A percentile compares a stretch with the other conserved stretches of the same genome.
These are phyloP conservation scores for Clunio marinus DNA, from an alignment of 2,888 invertebrate species.

Conservation along the genomic window DNA sequence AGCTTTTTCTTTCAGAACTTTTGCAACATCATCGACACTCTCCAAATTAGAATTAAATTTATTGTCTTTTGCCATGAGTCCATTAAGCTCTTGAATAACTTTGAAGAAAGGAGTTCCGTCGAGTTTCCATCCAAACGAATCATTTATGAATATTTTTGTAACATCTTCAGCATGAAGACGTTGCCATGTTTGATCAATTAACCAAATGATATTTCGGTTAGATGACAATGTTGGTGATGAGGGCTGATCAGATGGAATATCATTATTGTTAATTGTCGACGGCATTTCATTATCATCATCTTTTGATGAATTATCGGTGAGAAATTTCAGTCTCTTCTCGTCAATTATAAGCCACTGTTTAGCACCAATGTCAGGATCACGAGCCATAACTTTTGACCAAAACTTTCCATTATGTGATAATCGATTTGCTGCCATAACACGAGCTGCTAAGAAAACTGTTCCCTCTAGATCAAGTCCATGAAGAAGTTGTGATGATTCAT, in stretches of 20 bases:
- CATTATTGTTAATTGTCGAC: not conserved
- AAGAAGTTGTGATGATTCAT: constrained; percentile 64
- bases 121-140: constrained; percentile 42
- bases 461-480: constrained; percentile 59
- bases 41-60: constrained; percentile 43
- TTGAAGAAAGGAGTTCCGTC: constrained; percentile 29
- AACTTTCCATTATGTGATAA: constrained; percentile 65
- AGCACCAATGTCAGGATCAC: constrained; percentile 75
- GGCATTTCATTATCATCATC: not conserved
- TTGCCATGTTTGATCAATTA: constrained; percentile 74
- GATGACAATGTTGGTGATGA: not conserved
- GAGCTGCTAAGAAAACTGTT: constrained; percentile 61
- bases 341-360: constrained; percentile 85
- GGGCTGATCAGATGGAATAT: not conserved
- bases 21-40: constrained; percentile 48
- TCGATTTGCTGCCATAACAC: constrained; percentile 78
- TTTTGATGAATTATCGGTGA: not conserved
- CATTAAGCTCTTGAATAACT: constrained; percentile 31
- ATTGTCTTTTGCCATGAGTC: not conserved
- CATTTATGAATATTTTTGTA: constrained; percentile 59
- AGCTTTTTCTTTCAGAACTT: constrained; percentile 46
- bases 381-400: constrained; percentile 68
- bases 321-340: constrained; percentile 55
- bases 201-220: constrained; percentile 55
- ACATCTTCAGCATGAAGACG: constrained; percentile 63